A percentile compares a stretch with the other conserved stretches of the same genome.
Conservation (phyloP, 2,113 vertebrate species). For the Pteruthius melanotis region DNA sequence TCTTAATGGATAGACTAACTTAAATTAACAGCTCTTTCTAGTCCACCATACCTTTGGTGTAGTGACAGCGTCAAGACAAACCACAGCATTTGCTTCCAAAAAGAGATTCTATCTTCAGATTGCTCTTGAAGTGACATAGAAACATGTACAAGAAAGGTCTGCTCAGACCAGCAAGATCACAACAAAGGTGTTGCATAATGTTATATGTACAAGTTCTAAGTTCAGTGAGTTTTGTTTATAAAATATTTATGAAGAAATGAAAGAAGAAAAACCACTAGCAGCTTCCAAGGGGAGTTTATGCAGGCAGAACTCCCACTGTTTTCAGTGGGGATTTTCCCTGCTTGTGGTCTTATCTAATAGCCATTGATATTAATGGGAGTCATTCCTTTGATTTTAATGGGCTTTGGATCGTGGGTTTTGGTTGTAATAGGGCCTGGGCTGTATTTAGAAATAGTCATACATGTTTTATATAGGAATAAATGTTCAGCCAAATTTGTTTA, state of each 20-base stretch:
- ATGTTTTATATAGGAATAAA: not conserved
- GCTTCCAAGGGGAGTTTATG: not conserved
- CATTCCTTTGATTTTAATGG: not conserved
- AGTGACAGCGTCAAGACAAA: not conserved
- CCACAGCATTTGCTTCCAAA: slow-evolving; percentile 24
- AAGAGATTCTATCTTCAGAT: slow-evolving; percentile 41
- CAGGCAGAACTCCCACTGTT: not conserved
- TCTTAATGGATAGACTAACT: slow-evolving; percentile 24
- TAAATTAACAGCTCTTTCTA: slow-evolving; percentile 50
- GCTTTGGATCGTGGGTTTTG: not conserved
- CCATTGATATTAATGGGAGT: not conserved
- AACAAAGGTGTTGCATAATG: not conserved
- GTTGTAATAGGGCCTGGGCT: not conserved
- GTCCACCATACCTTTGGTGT: not conserved
- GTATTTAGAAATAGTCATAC: not conserved
- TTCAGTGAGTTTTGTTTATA: slow-evolving; percentile 7
- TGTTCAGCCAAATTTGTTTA: not conserved
- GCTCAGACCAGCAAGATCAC: slow-evolving; percentile 1
- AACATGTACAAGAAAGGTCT: not conserved
- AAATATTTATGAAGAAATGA: slow-evolving; percentile 37
- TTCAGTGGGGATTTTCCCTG: slow-evolving; percentile 4
- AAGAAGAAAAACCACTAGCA: not conserved
- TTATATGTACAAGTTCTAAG: not conserved
- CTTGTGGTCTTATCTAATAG: not conserved
- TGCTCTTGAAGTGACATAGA: not conserved